These are phyloP conservation scores for Blastomussa wellsi DNA, from an alignment of 92 coral and sea anemone genomes.

Conservation along the genomic window DNA sequence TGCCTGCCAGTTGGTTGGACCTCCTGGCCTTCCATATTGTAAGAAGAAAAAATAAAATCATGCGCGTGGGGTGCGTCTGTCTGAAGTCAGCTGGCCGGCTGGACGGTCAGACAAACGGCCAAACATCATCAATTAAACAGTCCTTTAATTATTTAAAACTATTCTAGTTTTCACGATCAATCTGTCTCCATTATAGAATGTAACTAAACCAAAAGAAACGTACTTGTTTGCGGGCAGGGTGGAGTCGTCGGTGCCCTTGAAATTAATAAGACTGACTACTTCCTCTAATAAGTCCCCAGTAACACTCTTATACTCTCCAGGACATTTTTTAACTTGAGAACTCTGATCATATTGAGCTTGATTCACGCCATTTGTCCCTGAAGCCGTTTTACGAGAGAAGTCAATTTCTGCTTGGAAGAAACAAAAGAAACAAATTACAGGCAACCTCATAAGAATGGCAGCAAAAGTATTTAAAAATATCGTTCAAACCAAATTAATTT, in stretches of 20 bases:
- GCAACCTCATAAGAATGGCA: not conserved
- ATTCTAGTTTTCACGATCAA: not conserved
- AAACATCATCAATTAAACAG: no score
- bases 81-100: no score
- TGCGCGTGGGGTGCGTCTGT: no score
- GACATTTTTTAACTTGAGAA: slow-evolving; percentile 10
- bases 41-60: no score
- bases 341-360: slow-evolving; percentile 18
- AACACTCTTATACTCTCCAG: slow-evolving; percentile 71
- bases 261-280: slow-evolving; percentile 69
- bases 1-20: not conserved
- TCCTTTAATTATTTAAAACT: no score
- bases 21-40: not conserved
- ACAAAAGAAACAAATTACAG: not conserved
- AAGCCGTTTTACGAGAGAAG: slow-evolving; percentile 64
- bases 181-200: not conserved
- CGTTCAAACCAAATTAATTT: not conserved
- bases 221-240: slow-evolving; percentile 5
- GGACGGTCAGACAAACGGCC: no score
- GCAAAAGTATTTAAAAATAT: no score
- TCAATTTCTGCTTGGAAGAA: slow-evolving; percentile 61
- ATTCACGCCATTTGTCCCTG: slow-evolving; percentile 48
- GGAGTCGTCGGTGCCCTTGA: slow-evolving; percentile 13
- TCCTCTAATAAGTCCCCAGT: slow-evolving; percentile 81
- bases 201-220: not conserved